A percentile compares a stretch with the other conserved stretches of the same genome.
These are phyloP conservation scores for Megalurothrips usitatus DNA, from an alignment of 2,888 invertebrate genomes.

Conservation along the genomic window DNA sequence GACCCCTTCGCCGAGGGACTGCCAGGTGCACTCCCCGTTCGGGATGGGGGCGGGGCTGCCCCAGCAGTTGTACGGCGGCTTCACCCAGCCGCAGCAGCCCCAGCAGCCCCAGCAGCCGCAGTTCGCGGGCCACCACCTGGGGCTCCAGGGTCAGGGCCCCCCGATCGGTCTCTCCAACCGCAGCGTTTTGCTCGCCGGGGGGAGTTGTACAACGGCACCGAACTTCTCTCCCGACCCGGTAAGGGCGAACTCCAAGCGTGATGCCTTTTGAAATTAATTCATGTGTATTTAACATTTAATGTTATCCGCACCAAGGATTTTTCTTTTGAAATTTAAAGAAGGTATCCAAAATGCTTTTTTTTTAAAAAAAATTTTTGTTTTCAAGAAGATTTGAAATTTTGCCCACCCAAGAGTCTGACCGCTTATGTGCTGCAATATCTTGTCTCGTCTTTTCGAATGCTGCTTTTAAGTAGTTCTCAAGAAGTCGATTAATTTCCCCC, in stretches of 20 bases:
- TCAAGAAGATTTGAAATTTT: too few species aligned
- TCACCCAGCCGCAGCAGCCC: not conserved
- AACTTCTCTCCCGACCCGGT: not conserved
- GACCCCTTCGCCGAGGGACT: not conserved
- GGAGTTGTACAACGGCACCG: not conserved
- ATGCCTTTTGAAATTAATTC: too few species aligned
- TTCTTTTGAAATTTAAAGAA: not conserved
- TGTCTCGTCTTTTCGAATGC: too few species aligned
- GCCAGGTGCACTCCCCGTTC: not conserved
- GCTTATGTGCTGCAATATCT: too few species aligned
- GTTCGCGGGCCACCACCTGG: not conserved
- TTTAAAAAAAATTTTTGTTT: not conserved
- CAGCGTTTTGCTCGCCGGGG: not conserved
- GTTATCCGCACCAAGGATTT: too few species aligned
- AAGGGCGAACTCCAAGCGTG: not conserved
- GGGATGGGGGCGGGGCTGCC: not conserved
- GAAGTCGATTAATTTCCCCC: too few species aligned
- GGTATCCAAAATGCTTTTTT: not conserved
- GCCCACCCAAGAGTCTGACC: too few species aligned
- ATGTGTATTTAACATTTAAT: too few species aligned
- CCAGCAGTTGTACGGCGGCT: not conserved
- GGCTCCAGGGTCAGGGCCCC: not conserved
- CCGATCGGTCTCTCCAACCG: not conserved
- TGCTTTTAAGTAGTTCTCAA: too few species aligned
- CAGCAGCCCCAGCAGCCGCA: not conserved